Percentiles rank a stretch among this genome's conserved stretches.
Evolutionary conservation across 2,797 vertebrate genomes (phyloP).

Genomic region (Peromyscus attwateri): DNA sequence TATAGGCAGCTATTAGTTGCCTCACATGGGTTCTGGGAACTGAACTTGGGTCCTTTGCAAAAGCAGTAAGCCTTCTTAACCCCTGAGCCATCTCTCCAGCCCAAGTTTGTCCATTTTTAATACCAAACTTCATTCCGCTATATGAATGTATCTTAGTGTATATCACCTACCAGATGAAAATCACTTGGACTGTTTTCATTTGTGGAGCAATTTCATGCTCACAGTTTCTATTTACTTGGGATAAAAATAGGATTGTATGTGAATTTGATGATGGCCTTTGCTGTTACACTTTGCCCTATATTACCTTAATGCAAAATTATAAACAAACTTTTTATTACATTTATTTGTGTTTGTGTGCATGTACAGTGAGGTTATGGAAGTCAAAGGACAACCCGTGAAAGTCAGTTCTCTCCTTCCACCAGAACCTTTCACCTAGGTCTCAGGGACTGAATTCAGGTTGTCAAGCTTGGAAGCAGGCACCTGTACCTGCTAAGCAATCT

Average conservation of each 20-base stretch:
- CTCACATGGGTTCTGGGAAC: background rate
- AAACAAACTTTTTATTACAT: background rate
- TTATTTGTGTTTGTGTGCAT: background rate
- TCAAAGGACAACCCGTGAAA: background rate
- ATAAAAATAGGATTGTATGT: slow-evolving; percentile 3
- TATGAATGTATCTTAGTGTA: background rate
- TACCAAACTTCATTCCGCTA: background rate
- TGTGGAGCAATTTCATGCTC: background rate
- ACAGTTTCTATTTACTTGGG: slow-evolving; percentile 51
- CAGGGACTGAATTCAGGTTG: background rate
- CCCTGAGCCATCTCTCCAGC: background rate
- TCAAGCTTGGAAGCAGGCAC: background rate
- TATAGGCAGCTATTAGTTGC: background rate
- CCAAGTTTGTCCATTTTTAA: background rate
- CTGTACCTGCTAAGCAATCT: background rate
- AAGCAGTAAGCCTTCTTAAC: background rate
- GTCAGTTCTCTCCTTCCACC: background rate
- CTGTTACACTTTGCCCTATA: background rate
- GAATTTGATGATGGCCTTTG: background rate
- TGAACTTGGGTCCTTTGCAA: background rate
- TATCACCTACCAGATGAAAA: slow-evolving; percentile 26
- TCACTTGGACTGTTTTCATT: slow-evolving; percentile 12
- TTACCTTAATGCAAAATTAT: slow-evolving; percentile 61
- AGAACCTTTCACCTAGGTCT: background rate
- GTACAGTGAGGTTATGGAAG: background rate